Evolutionary conservation across 1,140 invertebrate species (phyloP).

Genomic region (Leguminivora glycinivorella): DNA sequence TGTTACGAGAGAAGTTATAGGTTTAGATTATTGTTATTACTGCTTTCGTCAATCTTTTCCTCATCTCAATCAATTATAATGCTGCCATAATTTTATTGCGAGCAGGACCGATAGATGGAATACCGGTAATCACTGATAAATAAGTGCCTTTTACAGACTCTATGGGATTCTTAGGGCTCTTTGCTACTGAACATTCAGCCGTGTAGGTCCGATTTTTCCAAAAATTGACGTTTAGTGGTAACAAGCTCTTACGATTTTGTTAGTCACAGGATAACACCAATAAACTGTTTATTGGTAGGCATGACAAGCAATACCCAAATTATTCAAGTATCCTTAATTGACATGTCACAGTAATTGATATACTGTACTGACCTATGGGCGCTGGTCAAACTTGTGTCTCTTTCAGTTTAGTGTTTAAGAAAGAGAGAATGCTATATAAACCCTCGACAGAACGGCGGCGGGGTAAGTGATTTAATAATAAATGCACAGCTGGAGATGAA

Average conservation of each 20-base stretch:
- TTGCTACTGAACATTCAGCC: too few species aligned
- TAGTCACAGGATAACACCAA: not conserved
- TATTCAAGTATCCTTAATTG: not conserved
- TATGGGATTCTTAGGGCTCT: too few species aligned
- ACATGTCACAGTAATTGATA: constrained; percentile 24
- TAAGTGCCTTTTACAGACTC: too few species aligned
- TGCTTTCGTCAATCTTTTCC: too few species aligned
- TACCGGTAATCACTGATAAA: too few species aligned
- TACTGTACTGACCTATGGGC: not conserved
- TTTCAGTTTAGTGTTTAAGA: not conserved
- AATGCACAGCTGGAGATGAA: not conserved
- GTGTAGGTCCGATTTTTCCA: too few species aligned
- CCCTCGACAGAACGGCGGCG: not conserved
- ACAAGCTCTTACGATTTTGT: not conserved
- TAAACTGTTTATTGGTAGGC: constrained; percentile 12
- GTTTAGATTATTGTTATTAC: too few species aligned
- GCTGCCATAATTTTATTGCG: too few species aligned
- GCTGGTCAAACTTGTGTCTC: not conserved
- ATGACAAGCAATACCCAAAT: not conserved
- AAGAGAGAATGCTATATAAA: not conserved
- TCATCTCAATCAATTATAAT: too few species aligned
- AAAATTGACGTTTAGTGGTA: too few species aligned
- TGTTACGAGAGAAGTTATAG: too few species aligned
- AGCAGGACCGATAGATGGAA: too few species aligned
- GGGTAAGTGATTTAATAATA: not conserved